Evolutionary conservation across 2,113 vertebrate species (phyloP), one percentile per base, ranked within the genome.

Genomic region (Ictidomys tridecemlineatus): DNA sequence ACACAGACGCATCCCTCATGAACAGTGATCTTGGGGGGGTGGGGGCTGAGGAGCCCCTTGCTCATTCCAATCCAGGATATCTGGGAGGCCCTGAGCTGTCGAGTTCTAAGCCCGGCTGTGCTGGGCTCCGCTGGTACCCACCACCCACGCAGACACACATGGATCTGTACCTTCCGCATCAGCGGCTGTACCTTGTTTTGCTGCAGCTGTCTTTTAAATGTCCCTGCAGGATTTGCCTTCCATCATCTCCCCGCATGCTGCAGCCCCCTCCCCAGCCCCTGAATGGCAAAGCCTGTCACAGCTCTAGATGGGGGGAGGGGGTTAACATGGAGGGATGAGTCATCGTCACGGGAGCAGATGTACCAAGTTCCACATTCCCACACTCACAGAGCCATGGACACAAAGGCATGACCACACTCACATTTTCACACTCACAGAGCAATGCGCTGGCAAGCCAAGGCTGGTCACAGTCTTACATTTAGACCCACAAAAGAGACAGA

Each of bases 341-440:
- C 96, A 97, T 95, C 32, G 0, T 82, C 32, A 45, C 61, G 84
- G 95, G 78, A 97, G 79, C 83, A 86, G 92, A 94, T 4, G 26
- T 20, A 76, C 45, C 26, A 6, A 61, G 78, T 45, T 69, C 78
- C 73, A 74, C 74, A 69, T 11, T 67, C 2, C 3, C 72, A 84
- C 80, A 77, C 93, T 93, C 10, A 1, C 85, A 72, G 63, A 77
- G 61, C 82, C 65, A 42, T 0, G 17, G 69, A 87, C 95, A 79
- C 89, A 95, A 83, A 96, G 91, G 65, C 89, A 37, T 34, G 85
- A 69, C 58, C 73, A 90, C 79, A 30, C 70, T 4, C 77, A 79
- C 85, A 63, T 39, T 42, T 45, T 51, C 94, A 90, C 37, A 73
- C 83, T 70, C 92, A 39, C 51, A 39, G 58, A 77, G 37, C 86